A percentile compares a stretch with the other conserved stretches of the same genome.
Evolutionary conservation across 2,888 invertebrate genomes (phyloP).

Genomic region (Rapana venosa): DNA sequence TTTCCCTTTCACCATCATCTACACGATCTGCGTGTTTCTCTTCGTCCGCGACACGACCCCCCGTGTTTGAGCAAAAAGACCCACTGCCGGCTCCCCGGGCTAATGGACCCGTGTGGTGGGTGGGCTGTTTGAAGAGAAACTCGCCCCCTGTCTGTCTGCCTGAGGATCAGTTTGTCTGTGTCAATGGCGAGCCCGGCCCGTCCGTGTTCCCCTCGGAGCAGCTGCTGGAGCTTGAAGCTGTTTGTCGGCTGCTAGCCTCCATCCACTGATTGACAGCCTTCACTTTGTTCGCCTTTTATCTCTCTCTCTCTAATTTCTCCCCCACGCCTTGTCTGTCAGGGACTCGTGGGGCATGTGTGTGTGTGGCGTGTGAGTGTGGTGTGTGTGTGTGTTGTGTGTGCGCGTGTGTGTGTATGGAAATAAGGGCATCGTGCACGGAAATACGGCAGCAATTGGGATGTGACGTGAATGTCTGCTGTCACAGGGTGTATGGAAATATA

Average conservation of each 20-base stretch:
- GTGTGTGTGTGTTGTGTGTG: no score
- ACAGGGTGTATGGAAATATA: neutral
- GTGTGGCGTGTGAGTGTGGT: no score
- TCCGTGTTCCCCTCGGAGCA: neutral
- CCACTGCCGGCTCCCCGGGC: neutral
- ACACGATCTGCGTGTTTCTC: neutral
- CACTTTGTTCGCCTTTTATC: slow-evolving; percentile 5
- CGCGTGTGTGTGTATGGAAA: neutral
- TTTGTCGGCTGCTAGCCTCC: neutral
- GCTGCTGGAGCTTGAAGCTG: neutral
- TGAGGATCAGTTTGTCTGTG: neutral
- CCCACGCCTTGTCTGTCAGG: neutral
- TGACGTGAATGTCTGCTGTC: slow-evolving; percentile 3
- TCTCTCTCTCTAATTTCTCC: neutral
- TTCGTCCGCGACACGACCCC: neutral
- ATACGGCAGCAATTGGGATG: neutral
- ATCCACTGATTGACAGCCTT: neutral
- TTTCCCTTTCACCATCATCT: neutral
- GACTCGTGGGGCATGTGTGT: neutral
- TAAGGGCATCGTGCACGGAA: neutral
- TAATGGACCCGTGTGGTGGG: neutral
- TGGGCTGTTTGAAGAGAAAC: neutral
- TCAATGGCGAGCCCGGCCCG: neutral
- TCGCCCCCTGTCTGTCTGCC: neutral
- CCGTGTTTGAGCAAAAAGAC: neutral